A percentile compares a stretch with the other conserved stretches of the same genome.
These are phyloP conservation scores for Notodonta ziczac DNA, from an alignment of 2,888 invertebrate genomes.

Conservation along the genomic window DNA sequence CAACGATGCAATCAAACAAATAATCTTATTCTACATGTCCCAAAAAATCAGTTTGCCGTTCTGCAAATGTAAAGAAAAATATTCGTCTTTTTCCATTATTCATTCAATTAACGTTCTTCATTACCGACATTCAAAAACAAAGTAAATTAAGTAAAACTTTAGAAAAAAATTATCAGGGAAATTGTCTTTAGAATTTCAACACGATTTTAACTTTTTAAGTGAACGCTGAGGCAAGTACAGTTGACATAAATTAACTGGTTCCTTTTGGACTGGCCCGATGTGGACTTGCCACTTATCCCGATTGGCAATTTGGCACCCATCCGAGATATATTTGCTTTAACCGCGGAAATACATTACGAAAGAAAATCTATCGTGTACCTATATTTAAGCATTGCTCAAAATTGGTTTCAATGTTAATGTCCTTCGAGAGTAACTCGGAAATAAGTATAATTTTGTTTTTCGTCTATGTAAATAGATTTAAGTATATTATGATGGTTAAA, in stretches of 20 bases:
- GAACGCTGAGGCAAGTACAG: constrained; percentile 38
- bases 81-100: not conserved
- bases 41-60: no score
- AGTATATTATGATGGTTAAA: no score
- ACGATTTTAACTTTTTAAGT: constrained; percentile 14
- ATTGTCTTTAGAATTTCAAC: constrained; percentile 13
- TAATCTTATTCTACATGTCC: not conserved
- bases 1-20: not conserved
- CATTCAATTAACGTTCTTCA: constrained; percentile 8
- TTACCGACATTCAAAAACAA: constrained; percentile 9
- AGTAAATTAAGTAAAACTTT: not conserved
- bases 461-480: no score
- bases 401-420: no score
- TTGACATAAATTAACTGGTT: constrained; percentile 42
- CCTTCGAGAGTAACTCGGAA: no score
- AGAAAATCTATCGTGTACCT: not conserved
- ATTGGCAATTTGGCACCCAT: constrained; percentile 75
- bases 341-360: constrained; percentile 39
- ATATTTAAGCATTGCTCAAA: not conserved
- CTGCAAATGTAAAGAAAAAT: no score
- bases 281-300: constrained; percentile 62
- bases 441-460: no score
- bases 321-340: constrained; percentile 45
- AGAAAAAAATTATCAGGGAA: constrained; percentile 9
- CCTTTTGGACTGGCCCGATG: constrained; percentile 48